Evolutionary conservation across 2,113 vertebrate genomes (phyloP).

Genomic region (Lucifuga dentata): DNA sequence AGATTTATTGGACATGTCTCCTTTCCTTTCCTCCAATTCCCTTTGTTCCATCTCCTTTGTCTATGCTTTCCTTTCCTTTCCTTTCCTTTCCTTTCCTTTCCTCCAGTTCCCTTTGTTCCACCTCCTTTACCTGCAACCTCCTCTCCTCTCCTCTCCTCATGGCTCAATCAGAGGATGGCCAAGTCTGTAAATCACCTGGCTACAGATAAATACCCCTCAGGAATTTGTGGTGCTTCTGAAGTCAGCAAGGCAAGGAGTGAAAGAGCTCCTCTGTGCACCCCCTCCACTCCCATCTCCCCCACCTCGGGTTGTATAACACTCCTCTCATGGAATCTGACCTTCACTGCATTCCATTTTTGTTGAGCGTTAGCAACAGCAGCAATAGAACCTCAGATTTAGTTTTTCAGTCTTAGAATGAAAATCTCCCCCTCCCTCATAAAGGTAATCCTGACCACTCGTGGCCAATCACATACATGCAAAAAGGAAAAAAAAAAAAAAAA

Average conservation of each 20-base stretch:
- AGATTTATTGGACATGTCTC: not conserved
- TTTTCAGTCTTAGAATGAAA: conserved; percentile 25
- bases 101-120: not conserved
- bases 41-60: not conserved
- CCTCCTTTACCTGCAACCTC: no score
- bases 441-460: not conserved
- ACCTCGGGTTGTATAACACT: conserved; percentile 70
- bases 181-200: conserved; percentile 77
- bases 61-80: no score
- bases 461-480: no score
- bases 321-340: conserved; percentile 80
- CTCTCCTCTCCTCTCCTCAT: conserved; percentile 4
- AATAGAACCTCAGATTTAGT: conserved; percentile 39
- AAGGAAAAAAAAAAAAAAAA: no score
- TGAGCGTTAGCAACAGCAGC: conserved; percentile 65
- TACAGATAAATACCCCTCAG: conserved; percentile 77
- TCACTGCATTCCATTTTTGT: conserved; percentile 79
- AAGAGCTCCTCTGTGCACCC: conserved; percentile 64
- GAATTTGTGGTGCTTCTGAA: conserved; percentile 76
- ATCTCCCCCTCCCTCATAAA: not conserved
- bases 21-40: not conserved
- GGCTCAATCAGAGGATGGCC: conserved; percentile 36
- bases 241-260: conserved; percentile 70
- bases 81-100: no score
- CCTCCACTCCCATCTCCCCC: conserved; percentile 20